These are phyloP conservation scores for Xanthorhoe designata DNA, from an alignment of 2,888 invertebrate genomes.

Conservation along the genomic window DNA sequence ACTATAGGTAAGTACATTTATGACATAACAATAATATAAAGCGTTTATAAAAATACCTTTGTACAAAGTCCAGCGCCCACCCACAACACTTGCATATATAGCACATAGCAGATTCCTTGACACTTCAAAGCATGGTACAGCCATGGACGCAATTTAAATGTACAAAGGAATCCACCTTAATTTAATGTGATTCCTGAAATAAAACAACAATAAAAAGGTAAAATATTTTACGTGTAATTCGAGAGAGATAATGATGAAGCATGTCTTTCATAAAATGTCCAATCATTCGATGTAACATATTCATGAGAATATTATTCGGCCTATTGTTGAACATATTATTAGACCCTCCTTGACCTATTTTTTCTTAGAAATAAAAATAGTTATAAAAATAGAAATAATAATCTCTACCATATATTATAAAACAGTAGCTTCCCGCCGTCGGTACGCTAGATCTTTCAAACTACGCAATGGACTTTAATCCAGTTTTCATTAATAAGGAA, in stretches of 20 bases:
- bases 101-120: slow-evolving; percentile 57
- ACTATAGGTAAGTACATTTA: too few relatives aligned
- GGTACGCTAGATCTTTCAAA: too few relatives aligned
- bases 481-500: too few relatives aligned
- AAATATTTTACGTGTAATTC: background rate
- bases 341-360: background rate
- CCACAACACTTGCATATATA: slow-evolving; percentile 63
- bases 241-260: background rate
- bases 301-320: background rate
- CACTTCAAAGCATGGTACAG: slow-evolving; percentile 13
- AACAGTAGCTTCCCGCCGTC: too few relatives aligned
- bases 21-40: background rate
- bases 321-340: background rate
- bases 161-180: slow-evolving; percentile 1
- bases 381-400: too few relatives aligned
- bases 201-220: slow-evolving; percentile 8
- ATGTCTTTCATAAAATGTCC: background rate
- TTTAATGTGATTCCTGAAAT: slow-evolving; percentile 13
- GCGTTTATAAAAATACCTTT: slow-evolving; percentile 55
- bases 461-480: too few relatives aligned
- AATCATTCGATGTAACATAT: background rate
- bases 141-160: slow-evolving; percentile 20
- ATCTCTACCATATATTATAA: too few relatives aligned
- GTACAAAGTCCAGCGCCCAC: slow-evolving; percentile 65
- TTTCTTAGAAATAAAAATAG: background rate